Conservation (phyloP, 2,113 vertebrate genomes). For the Chiloscyllium plagiosum region DNA sequence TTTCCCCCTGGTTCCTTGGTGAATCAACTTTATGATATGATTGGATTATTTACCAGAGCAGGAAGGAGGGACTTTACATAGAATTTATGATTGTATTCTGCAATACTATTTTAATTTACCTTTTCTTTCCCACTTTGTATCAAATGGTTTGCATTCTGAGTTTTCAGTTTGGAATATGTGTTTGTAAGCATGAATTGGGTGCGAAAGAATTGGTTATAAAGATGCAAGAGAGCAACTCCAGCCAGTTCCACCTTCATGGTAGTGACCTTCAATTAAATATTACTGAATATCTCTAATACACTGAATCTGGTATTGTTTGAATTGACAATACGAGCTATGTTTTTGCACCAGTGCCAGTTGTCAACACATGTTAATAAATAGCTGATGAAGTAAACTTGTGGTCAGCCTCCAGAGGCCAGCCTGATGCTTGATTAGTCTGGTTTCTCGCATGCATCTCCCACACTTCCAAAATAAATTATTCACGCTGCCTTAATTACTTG, state of each 20-base stretch:
- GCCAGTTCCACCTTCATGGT: background rate
- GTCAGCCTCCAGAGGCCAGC: background rate
- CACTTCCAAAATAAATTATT: background rate
- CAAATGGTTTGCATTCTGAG: background rate
- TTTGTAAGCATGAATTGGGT: background rate
- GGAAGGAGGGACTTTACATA: background rate
- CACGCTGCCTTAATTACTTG: background rate
- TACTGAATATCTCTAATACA: background rate
- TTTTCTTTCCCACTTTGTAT: background rate
- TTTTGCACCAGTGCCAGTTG: background rate
- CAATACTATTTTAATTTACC: background rate
- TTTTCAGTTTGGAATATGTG: background rate
- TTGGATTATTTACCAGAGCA: background rate
- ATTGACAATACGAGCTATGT: constrained; percentile 9
- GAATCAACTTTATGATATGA: background rate
- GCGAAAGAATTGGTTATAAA: background rate
- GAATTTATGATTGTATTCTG: background rate
- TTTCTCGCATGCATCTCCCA: background rate
- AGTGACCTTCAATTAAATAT: background rate
- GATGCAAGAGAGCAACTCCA: background rate
- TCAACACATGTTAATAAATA: background rate
- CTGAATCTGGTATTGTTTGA: background rate
- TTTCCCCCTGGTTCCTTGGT: background rate
- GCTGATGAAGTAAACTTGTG: background rate
- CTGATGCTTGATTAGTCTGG: background rate